Evolutionary conservation across 2,113 vertebrate species (phyloP), one percentile per base, ranked within the genome.

Genomic region (Uria aalge): DNA sequence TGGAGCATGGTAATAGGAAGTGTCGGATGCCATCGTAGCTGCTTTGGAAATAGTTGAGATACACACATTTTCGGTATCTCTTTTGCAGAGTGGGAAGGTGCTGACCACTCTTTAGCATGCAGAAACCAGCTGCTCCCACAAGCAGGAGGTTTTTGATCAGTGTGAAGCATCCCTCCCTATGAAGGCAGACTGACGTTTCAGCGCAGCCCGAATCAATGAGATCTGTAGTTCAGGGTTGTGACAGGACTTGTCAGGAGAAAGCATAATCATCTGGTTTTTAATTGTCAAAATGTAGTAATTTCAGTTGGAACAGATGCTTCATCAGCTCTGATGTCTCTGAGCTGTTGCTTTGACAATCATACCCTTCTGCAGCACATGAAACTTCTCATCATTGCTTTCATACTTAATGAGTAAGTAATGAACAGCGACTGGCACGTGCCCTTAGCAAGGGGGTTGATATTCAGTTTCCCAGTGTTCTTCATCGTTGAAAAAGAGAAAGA

Each of bases 241-340:
- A 94, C 80, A 87, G 40, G 12, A 5, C 40, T 87, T 92, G 81
- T 92, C 90, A 95, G 62, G 62, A 94, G 50, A 88, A 75, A 83
- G 85, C 43, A 32, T 9, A 5, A 55, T 91, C 74, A 32, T n/a
- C 57, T 94, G 57, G 5, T 4, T 90, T 82, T 88, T 82, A 75
- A 36, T 90, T 93, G 67, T 92, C 79, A 73, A 85, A 88, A 76
- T 11, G 23, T 21, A 56, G 67, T 85, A 8, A 26, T 73, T 85
- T 85, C 32, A 32, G 53, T 82, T 66, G 34, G 74, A 93, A 60
- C 55, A 66, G 92, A 63, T 80, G 78, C 78, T 93, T 62, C 57
- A 21, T 48, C 84, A 79, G 40, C 81, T 91, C 71, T 73, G 40
- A 32, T 53, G 74, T 75, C 74, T 92, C 17, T 0, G 52, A 82